Percentiles rank a stretch among this genome's conserved stretches.
These are phyloP conservation scores for Panurus biarmicus DNA, from an alignment of 2,113 vertebrate genomes.

Conservation along the genomic window DNA sequence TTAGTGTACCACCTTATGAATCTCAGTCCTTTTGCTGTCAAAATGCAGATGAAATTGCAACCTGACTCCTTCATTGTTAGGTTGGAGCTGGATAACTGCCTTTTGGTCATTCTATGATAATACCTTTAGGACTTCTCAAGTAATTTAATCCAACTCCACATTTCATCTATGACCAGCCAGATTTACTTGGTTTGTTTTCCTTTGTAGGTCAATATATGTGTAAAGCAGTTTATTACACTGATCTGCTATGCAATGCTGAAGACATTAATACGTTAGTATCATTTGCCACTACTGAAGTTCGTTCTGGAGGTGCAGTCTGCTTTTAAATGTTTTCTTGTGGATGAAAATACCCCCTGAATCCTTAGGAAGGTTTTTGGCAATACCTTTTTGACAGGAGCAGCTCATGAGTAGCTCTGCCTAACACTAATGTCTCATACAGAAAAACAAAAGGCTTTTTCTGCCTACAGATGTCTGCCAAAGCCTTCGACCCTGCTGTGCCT, in stretches of 20 bases:
- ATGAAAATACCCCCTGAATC: not conserved
- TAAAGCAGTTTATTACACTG: not conserved
- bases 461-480: not conserved
- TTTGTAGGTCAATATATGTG: not conserved
- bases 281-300: not conserved
- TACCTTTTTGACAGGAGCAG: not conserved
- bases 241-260: not conserved
- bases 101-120: not conserved
- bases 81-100: not conserved
- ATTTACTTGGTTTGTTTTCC: not conserved
- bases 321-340: not conserved
- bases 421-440: rapidly evolving
- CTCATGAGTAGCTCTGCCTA: not conserved
- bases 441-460: not conserved
- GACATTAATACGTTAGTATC: too few relatives aligned
- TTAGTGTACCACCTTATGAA: not conserved
- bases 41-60: not conserved
- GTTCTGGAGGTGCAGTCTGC: not conserved
- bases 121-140: not conserved
- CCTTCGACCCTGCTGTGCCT: not conserved
- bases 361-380: not conserved
- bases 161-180: not conserved
- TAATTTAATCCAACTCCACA: not conserved
- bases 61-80: not conserved
- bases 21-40: not conserved